These are phyloP conservation scores for Pseudonaja textilis DNA, from an alignment of 2,113 vertebrate genomes.

Conservation along the genomic window DNA sequence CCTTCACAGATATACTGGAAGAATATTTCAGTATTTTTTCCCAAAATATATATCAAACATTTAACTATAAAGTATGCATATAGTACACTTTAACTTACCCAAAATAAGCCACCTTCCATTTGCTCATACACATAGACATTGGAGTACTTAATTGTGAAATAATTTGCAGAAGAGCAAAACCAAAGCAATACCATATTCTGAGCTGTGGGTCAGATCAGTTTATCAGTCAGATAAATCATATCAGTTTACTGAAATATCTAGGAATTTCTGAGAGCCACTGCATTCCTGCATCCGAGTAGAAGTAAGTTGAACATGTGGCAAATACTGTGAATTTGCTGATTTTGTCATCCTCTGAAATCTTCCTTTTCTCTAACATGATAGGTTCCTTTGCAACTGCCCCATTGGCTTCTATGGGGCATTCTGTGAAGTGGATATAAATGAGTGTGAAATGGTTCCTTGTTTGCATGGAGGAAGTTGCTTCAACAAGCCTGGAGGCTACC, in stretches of 20 bases:
- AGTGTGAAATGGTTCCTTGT: conserved; percentile 81
- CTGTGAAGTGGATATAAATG: conserved; percentile 80
- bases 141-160: background rate
- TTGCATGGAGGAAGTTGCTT: conserved; percentile 76
- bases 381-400: conserved; percentile 76
- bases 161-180: background rate
- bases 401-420: conserved; percentile 73
- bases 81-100: background rate
- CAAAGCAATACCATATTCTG: background rate
- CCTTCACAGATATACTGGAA: background rate
- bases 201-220: background rate
- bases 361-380: conserved; percentile 45
- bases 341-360: conserved; percentile 13
- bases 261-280: background rate
- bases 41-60: background rate
- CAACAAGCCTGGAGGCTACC: conserved; percentile 74
- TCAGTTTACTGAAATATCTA: background rate
- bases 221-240: background rate
- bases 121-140: background rate
- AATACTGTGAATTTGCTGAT: background rate
- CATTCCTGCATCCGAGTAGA: background rate
- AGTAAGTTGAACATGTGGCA: background rate
- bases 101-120: background rate
- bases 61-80: background rate
- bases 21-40: background rate